phyloP scores from a whole-genome alignment of 1,140 invertebrate species.

The Heliconius himera region DNA sequence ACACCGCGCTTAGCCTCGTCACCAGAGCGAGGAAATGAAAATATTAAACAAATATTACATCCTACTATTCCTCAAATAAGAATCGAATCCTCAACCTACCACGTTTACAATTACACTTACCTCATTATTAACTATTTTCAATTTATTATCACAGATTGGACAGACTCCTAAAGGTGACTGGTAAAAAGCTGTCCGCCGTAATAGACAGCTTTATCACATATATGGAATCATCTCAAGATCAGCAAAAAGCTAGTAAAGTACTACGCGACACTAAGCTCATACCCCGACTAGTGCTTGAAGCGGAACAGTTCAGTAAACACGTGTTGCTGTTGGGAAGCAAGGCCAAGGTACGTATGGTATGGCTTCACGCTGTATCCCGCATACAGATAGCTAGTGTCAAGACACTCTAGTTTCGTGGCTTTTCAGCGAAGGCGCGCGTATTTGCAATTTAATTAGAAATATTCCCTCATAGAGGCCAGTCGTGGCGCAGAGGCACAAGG shows the following conservation, averaged over 20 bases:
- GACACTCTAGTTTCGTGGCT: no score
- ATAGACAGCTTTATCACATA: slow-evolving; percentile 82
- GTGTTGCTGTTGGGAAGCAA: slow-evolving; percentile 82
- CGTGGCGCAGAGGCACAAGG: no score
- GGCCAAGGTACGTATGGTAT: slow-evolving; percentile 73
- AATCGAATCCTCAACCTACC: background rate
- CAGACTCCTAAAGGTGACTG: slow-evolving; percentile 81
- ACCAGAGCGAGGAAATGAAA: background rate
- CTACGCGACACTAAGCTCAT: slow-evolving; percentile 83
- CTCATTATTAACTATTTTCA: background rate
- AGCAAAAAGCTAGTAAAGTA: slow-evolving; percentile 68
- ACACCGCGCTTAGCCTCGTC: background rate
- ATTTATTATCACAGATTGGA: slow-evolving; percentile 78
- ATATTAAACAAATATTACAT: background rate
- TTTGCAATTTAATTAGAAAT: no score
- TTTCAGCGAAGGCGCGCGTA: no score
- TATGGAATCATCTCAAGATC: slow-evolving; percentile 68
- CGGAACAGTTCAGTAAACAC: slow-evolving; percentile 83
- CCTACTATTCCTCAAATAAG: background rate
- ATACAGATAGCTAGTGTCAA: no score
- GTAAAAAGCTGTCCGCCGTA: slow-evolving; percentile 81
- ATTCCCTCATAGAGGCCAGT: no score
- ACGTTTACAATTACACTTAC: no score
- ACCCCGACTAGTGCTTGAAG: slow-evolving; percentile 83
- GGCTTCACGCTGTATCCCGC: no score